These are phyloP conservation scores for Tetragonula carbonaria DNA, from an alignment of 2,888 invertebrate genomes.

Conservation along the genomic window DNA sequence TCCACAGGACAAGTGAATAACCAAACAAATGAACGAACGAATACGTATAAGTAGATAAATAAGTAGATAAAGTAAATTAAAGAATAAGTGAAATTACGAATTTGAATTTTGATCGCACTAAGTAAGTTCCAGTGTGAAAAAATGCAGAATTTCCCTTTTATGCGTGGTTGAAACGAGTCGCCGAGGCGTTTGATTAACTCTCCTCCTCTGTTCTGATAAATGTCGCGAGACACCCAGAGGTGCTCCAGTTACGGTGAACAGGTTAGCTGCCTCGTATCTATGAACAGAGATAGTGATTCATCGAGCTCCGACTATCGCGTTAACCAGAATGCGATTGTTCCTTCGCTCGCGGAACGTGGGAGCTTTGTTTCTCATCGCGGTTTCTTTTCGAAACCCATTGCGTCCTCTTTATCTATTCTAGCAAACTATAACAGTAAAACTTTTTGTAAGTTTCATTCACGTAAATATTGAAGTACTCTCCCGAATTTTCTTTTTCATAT, in stretches of 20 bases:
- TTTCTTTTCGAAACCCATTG: constrained; percentile 7
- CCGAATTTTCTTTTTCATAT: neutral
- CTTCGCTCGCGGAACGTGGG: constrained; percentile 32
- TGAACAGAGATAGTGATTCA: constrained; percentile 54
- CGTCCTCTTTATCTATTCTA: neutral
- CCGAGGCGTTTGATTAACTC: constrained; percentile 46
- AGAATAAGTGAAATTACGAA: no score
- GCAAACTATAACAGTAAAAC: neutral
- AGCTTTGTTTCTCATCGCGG: constrained; percentile 14
- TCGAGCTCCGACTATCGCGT: constrained; percentile 34
- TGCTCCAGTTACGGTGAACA: constrained; percentile 65
- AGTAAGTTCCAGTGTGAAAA: neutral
- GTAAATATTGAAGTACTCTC: neutral
- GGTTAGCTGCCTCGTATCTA: constrained; percentile 42
- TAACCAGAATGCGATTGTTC: constrained; percentile 48
- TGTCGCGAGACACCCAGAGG: constrained; percentile 45
- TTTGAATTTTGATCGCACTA: no score
- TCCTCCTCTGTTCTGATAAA: constrained; percentile 27
- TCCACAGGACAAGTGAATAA: no score
- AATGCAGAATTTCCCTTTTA: constrained; percentile 15
- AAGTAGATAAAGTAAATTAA: no score
- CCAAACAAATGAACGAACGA: no score
- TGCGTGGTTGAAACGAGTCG: constrained; percentile 29
- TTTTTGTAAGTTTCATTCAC: neutral
- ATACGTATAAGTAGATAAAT: no score